A percentile compares a stretch with the other conserved stretches of the same genome.
Evolutionary conservation across 2,888 invertebrate genomes (phyloP).

Genomic region (Leptothorax acervorum): DNA sequence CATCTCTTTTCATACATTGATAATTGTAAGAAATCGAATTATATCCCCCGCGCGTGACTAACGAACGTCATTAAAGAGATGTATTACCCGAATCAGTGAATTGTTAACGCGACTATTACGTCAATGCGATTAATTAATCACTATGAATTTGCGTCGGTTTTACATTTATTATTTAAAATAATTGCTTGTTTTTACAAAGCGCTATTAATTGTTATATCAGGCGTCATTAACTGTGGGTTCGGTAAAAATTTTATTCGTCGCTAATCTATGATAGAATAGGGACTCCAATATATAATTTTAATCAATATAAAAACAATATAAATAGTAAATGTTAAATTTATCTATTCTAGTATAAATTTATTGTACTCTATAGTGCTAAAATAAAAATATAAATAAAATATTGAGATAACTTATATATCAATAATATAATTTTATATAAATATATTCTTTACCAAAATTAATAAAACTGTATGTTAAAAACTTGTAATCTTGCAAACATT

Average conservation of each 20-base stretch:
- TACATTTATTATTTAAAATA: not conserved
- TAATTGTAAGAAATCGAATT: not conserved
- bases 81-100: not conserved
- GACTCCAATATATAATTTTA: not conserved
- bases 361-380: not conserved
- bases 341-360: not conserved
- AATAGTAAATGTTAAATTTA: not conserved
- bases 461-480: not conserved
- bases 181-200: not conserved
- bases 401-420: not conserved
- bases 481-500: not conserved
- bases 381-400: not conserved
- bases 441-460: not conserved
- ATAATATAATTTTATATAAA: not conserved
- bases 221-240: not conserved
- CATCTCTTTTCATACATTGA: not conserved
- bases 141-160: not conserved
- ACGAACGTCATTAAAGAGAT: slow-evolving; percentile 19
- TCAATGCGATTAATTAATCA: slow-evolving; percentile 40
- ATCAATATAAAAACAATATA: not conserved
- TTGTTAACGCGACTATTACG: not conserved
- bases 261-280: not conserved
- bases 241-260: not conserved
- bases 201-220: slow-evolving; percentile 10
- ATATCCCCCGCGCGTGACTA: not conserved